Evolutionary conservation across 2,797 vertebrate species (phyloP), one percentile per base, ranked within the genome.

Genomic region (Notolepis coatsorum): DNA sequence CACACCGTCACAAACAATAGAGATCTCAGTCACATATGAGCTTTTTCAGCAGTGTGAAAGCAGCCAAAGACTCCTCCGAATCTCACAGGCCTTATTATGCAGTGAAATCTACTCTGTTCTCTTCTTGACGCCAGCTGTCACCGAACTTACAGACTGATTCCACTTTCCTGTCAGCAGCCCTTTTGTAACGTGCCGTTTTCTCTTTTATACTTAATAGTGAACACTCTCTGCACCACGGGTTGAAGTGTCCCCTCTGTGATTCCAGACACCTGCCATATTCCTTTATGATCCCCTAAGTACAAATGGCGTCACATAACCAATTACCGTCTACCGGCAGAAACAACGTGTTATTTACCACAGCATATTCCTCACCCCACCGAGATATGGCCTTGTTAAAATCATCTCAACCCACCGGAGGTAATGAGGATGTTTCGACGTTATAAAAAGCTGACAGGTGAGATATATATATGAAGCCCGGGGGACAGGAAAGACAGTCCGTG

Each of bases 281-380:
- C 68, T 58, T 55, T 56, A 30, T 56, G 17, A 21, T 13, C n/a
- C 4, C 2, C 13, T 18, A 25, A 49, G 63, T 77, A 25, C 61
- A 73, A 80, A 50, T 52, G n/a, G 55, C 53, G 63, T 60, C 67
- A 51, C 68, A 54, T 54, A 80, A 64, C 55, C 56, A 61, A 61
- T 62, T 66, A 63, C 41, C 45, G 37, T 57, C 64, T 61, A 52
- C 55, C 58, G 61, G 25, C 38, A 27, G 43, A 57, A 49, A 68
- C 62, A 60, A 25, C n/a, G 17, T 39, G 52, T 31, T 15, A 31
- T 62, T 24, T 42, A 50, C 63, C 50, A 59, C 20, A 50, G 37
- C 50, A 23, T 45, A 31, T 2, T 50, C 35, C 10, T 67, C 37
- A 24, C 20, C 12, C 42, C 33, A 25, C n/a, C 45, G n/a, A n/a